These are phyloP conservation scores for Hypena proboscidalis DNA, from an alignment of 2,888 invertebrate species.

Conservation along the genomic window DNA sequence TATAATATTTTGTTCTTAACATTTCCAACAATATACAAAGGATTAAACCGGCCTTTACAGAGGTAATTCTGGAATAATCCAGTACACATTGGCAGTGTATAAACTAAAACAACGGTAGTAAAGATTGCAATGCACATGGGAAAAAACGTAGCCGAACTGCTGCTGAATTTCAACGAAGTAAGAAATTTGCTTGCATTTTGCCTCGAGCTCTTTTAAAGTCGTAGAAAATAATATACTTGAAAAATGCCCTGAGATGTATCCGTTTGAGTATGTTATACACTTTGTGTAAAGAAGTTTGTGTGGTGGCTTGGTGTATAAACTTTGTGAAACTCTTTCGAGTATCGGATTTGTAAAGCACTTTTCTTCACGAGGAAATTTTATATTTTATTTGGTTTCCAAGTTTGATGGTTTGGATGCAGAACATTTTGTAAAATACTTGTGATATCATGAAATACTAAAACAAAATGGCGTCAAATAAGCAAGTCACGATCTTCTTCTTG, in stretches of 20 bases:
- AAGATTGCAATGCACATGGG: conserved; percentile 44
- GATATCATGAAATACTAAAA: no score
- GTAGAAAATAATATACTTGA: conserved; percentile 30
- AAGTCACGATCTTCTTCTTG: no score
- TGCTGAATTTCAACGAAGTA: conserved; percentile 35
- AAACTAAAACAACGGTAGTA: conserved; percentile 31
- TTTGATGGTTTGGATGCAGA: no score
- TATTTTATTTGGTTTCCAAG: no score
- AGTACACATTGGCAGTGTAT: conserved; percentile 14
- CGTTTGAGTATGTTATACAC: conserved; percentile 3
- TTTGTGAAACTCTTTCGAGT: neutral
- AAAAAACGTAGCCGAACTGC: conserved; percentile 22
- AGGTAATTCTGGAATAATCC: conserved; percentile 10
- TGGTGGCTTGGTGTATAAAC: neutral
- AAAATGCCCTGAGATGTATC: conserved; percentile 12
- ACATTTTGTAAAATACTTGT: no score
- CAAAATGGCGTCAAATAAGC: no score
- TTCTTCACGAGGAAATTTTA: no score
- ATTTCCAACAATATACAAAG: no score
- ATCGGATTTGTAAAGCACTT: no score
- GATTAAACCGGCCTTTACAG: no score
- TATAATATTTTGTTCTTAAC: no score
- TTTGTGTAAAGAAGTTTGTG: neutral
- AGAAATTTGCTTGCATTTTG: conserved; percentile 25
- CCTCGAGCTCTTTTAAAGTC: conserved; percentile 27